A percentile compares a stretch with the other conserved stretches of the same genome.
Conservation (phyloP, 1,140 invertebrate species). For the Bombus balteatus region DNA sequence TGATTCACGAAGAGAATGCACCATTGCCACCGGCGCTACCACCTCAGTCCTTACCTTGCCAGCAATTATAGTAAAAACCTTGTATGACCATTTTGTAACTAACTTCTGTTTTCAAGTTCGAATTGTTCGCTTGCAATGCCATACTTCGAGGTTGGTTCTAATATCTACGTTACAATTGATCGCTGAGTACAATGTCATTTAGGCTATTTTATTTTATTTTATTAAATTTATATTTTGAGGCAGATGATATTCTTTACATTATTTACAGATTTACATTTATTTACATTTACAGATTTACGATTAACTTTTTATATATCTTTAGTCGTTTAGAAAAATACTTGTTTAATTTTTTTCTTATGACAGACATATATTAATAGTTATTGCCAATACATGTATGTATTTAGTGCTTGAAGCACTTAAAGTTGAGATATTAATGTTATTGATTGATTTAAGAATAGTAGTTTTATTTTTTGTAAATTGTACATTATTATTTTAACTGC, state of each 20-base stretch:
- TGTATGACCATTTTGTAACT: neutral
- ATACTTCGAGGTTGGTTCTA: neutral
- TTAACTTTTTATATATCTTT: neutral
- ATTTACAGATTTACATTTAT: neutral
- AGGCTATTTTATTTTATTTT: neutral
- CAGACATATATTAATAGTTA: neutral
- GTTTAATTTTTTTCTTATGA: neutral
- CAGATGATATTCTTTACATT: slow-evolving; percentile 3
- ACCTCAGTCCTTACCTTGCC: slow-evolving; percentile 45
- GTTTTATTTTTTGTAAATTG: neutral
- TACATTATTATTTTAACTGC: slow-evolving; percentile 20
- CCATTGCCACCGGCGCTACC: slow-evolving; percentile 73
- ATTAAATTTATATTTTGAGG: slow-evolving; percentile 24
- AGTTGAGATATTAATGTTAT: neutral
- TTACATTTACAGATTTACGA: neutral
- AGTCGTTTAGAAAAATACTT: neutral
- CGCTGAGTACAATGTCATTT: slow-evolving; percentile 1
- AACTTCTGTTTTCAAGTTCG: neutral
- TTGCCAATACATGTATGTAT: neutral
- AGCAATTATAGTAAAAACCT: slow-evolving; percentile 39
- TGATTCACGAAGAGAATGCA: slow-evolving; percentile 80
- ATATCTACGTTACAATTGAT: neutral
- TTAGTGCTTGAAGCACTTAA: neutral
- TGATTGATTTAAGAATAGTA: neutral
- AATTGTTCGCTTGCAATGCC: neutral